A percentile compares a stretch with the other conserved stretches of the same genome.
phyloP scores from a whole-genome alignment of 2,888 invertebrate genomes.

The Trissoscelio sp. region DNA sequence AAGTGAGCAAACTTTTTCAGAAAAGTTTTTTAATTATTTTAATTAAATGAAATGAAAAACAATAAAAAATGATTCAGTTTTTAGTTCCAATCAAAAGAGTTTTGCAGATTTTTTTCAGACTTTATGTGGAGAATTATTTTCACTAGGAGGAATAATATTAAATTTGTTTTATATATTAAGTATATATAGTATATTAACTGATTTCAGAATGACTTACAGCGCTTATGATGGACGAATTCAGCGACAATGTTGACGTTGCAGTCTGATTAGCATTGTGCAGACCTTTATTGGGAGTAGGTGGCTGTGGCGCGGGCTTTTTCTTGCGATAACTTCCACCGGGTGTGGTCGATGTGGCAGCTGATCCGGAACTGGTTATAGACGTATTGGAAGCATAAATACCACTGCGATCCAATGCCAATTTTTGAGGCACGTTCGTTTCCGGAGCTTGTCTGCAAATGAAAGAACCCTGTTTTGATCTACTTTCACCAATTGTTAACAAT shows the following conservation, averaged over 20 bases:
- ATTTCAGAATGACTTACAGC: constrained; percentile 42
- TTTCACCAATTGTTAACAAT: constrained; percentile 48
- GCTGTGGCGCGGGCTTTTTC: constrained; percentile 89
- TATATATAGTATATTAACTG: too few species aligned
- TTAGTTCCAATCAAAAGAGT: too few species aligned
- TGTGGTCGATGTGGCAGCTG: constrained; percentile 84
- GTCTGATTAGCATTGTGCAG: constrained; percentile 57
- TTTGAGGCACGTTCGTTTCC: constrained; percentile 79
- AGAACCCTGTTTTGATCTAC: constrained; percentile 29
- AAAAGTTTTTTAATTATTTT: too few species aligned
- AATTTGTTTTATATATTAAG: too few species aligned
- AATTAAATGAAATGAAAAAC: too few species aligned
- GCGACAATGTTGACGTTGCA: constrained; percentile 47
- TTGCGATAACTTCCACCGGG: constrained; percentile 85
- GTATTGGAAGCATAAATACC: constrained; percentile 82
- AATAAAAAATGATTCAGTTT: too few species aligned
- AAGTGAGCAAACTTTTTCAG: too few species aligned
- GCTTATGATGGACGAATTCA: constrained; percentile 54
- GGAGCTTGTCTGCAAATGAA: constrained; percentile 76
- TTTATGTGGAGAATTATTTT: too few species aligned
- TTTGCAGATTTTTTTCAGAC: too few species aligned
- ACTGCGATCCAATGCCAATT: constrained; percentile 76
- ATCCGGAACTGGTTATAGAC: constrained; percentile 82
- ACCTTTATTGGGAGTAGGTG: constrained; percentile 82
- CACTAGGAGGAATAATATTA: too few species aligned